Percentiles rank a stretch among this genome's conserved stretches.
Conservation (phyloP, 1,140 invertebrate species). For the Pemphigus obesinymphae region DNA sequence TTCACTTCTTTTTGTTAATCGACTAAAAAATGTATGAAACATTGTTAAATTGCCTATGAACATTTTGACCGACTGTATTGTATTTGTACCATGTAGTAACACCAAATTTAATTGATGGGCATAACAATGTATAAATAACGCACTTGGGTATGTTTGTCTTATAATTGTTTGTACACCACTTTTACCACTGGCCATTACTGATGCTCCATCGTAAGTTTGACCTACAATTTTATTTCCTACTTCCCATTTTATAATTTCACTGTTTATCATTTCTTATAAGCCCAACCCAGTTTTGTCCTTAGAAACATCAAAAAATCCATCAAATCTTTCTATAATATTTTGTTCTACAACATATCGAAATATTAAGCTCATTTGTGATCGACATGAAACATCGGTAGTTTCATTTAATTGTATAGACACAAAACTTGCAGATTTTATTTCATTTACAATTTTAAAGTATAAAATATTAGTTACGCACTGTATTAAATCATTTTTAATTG, state of each 20-base stretch:
- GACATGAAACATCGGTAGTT: no score
- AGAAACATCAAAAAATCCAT: neutral
- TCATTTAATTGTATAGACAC: no score
- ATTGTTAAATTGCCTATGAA: conserved; percentile 37
- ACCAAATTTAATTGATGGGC: conserved; percentile 44
- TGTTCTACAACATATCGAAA: no score
- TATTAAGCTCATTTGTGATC: no score
- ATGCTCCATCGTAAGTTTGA: conserved; percentile 43
- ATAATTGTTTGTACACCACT: conserved; percentile 39
- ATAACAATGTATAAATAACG: conserved; percentile 40
- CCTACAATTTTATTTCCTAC: conserved; percentile 17
- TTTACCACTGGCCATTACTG: conserved; percentile 36
- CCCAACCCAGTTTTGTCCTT: conserved; percentile 22
- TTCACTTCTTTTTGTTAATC: conserved; percentile 24
- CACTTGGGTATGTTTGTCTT: neutral
- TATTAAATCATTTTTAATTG: no score
- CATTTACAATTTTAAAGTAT: no score
- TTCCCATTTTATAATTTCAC: neutral
- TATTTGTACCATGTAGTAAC: conserved; percentile 43
- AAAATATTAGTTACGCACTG: no score
- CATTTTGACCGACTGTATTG: conserved; percentile 41
- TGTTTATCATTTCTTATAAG: neutral
- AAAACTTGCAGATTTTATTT: no score
- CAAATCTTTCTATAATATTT: no score
- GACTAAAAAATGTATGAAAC: conserved; percentile 44